phyloP scores from a whole-genome alignment of 2,797 vertebrate species.

The Amazona ochrocephala region DNA sequence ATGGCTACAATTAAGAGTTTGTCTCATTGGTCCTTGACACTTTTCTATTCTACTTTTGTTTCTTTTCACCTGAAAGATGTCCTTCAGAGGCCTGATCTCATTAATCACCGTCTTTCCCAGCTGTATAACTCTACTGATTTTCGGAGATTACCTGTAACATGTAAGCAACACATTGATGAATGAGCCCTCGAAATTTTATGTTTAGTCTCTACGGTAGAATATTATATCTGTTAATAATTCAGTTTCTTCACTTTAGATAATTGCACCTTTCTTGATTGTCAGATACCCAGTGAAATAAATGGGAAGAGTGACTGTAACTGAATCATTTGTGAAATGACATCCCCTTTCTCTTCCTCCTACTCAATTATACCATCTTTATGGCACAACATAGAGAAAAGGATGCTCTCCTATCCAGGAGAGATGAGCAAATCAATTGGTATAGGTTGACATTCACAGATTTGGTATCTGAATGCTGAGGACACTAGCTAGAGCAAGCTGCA shows the following conservation, averaged over 20 bases:
- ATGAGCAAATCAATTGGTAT: not conserved
- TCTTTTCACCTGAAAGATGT: not conserved
- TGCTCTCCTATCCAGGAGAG: not conserved
- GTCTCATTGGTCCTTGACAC: not conserved
- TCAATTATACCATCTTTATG: not conserved
- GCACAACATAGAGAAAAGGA: not conserved
- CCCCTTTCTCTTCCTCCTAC: slow-evolving; percentile 4
- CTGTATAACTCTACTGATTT: not conserved
- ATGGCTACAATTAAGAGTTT: not conserved
- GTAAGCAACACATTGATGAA: slow-evolving; percentile 6
- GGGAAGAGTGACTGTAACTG: not conserved
- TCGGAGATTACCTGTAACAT: slow-evolving; percentile 31
- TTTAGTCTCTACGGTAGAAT: slow-evolving; percentile 36
- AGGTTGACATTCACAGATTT: not conserved
- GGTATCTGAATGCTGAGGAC: not conserved
- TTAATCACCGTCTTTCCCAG: slow-evolving; percentile 38
- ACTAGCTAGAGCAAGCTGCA: not conserved
- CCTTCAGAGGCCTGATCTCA: slow-evolving; percentile 8
- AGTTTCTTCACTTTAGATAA: slow-evolving; percentile 45
- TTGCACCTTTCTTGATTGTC: slow-evolving; percentile 36
- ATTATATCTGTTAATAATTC: slow-evolving; percentile 32
- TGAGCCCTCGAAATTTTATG: slow-evolving; percentile 20
- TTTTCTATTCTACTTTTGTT: not conserved
- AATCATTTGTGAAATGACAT: slow-evolving; percentile 4
- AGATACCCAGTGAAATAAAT: slow-evolving; percentile 22